Evolutionary conservation across 1,140 invertebrate species (phyloP).

Genomic region (Papilio glaucus): DNA sequence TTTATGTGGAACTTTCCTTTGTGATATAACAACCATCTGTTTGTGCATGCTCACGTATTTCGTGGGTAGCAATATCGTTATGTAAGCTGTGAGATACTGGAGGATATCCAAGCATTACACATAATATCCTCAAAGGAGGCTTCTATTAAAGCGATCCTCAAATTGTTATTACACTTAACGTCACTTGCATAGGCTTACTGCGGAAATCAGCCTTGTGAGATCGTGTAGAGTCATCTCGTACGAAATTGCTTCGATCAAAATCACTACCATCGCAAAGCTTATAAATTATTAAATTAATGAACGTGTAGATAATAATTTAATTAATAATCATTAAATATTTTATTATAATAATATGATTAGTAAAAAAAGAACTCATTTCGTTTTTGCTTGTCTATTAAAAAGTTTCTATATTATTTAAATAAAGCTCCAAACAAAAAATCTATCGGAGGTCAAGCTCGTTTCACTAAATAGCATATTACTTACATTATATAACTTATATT

Average conservation of each 20-base stretch:
- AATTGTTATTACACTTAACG: slow-evolving; percentile 39
- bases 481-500: too few relatives aligned
- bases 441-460: too few relatives aligned
- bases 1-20: neutral
- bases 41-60: slow-evolving; percentile 5
- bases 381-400: too few relatives aligned
- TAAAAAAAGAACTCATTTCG: too few relatives aligned
- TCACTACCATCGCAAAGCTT: neutral
- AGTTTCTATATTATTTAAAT: too few relatives aligned
- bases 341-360: too few relatives aligned
- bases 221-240: slow-evolving; percentile 16
- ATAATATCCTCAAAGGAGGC: slow-evolving; percentile 37
- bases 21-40: neutral
- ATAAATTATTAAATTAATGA: slow-evolving; percentile 10
- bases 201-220: slow-evolving; percentile 31
- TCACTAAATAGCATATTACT: too few relatives aligned
- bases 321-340: too few relatives aligned
- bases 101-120: slow-evolving; percentile 31
- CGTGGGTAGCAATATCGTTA: slow-evolving; percentile 20
- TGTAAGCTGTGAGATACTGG: slow-evolving; percentile 26
- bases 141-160: slow-evolving; percentile 36
- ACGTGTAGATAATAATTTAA: neutral
- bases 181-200: slow-evolving; percentile 39
- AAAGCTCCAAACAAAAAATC: too few relatives aligned
- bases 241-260: slow-evolving; percentile 22